phyloP scores from a whole-genome alignment of 2,797 vertebrate species.

The Odontamblyopus rebecca region DNA sequence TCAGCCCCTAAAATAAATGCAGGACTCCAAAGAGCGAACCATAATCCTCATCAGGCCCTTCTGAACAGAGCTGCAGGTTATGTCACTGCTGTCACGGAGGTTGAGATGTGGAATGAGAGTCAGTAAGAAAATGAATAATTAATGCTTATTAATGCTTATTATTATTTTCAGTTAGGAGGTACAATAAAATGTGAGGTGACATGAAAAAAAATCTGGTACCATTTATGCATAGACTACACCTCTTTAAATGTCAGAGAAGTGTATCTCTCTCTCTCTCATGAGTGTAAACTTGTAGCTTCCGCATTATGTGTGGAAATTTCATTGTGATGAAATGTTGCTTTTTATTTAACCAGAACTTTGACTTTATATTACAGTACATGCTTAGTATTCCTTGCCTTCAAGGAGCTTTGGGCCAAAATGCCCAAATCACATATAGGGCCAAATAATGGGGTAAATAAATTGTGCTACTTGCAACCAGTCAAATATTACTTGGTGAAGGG shows the following conservation, averaged over 20 bases:
- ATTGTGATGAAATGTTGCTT: too few species aligned
- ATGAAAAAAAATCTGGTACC: neutral
- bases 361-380: neutral
- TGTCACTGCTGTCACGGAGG: conserved; percentile 45
- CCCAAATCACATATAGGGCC: conserved; percentile 46
- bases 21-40: conserved; percentile 61
- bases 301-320: too few species aligned
- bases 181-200: too few species aligned
- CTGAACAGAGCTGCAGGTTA: conserved; percentile 46
- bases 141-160: too few species aligned
- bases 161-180: too few species aligned
- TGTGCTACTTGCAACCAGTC: conserved; percentile 22
- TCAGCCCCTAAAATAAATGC: conserved; percentile 71
- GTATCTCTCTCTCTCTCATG: too few species aligned
- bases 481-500: conserved; percentile 26
- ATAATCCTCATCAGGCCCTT: conserved; percentile 62
- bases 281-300: too few species aligned
- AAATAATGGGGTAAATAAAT: conserved; percentile 41
- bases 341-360: neutral
- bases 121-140: neutral
- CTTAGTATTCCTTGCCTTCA: conserved; percentile 20
- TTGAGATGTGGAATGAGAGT: conserved; percentile 39
- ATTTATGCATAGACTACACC: neutral
- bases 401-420: conserved; percentile 44
- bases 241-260: too few species aligned